These are phyloP conservation scores for Apogon hyalosoma DNA, from an alignment of 2,797 vertebrate species.

Conservation along the genomic window DNA sequence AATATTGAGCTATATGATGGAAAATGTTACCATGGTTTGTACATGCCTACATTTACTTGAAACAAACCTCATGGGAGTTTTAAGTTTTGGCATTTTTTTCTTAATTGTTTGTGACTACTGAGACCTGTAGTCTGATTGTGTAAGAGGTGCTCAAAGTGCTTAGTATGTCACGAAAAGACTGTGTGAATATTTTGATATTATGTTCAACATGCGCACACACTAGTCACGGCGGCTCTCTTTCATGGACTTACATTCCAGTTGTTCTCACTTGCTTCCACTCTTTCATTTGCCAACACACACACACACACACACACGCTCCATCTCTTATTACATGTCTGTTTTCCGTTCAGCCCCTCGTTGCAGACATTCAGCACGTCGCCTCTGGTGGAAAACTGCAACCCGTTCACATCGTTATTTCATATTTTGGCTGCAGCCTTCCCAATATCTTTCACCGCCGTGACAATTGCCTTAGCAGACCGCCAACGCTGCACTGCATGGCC, in stretches of 20 bases:
- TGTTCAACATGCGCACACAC: neutral
- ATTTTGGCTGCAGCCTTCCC: conserved; percentile 50
- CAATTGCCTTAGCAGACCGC: conserved; percentile 71
- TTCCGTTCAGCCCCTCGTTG: conserved; percentile 37
- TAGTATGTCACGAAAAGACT: no score
- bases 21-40: no score
- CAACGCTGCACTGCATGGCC: conserved; percentile 31
- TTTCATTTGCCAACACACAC: conserved; percentile 8
- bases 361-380: conserved; percentile 48
- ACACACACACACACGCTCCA: conserved; percentile 13
- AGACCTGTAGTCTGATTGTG: no score
- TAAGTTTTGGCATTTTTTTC: no score
- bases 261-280: conserved; percentile 15
- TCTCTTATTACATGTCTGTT: conserved; percentile 63
- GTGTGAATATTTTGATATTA: no score
- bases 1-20: no score
- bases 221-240: neutral
- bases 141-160: no score
- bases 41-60: no score
- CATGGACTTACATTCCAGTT: conserved; percentile 3
- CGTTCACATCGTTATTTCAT: conserved; percentile 53
- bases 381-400: conserved; percentile 68
- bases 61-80: no score
- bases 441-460: conserved; percentile 59
- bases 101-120: no score